Conservation (phyloP, 2,888 invertebrate genomes). For the Monochamus alternatus region DNA sequence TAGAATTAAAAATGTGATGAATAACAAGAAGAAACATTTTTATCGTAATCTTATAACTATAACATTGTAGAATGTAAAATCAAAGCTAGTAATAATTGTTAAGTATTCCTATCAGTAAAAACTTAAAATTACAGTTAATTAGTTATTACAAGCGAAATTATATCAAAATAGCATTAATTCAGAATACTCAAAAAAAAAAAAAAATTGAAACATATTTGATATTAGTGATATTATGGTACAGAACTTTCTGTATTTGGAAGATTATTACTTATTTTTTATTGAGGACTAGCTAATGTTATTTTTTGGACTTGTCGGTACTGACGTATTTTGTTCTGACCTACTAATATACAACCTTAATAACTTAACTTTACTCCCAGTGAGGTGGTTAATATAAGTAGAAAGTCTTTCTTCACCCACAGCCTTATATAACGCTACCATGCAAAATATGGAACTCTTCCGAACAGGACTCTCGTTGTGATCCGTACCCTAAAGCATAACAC, state of each 20-base stretch:
- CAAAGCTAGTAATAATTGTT: slow-evolving; percentile 27
- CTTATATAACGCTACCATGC: slow-evolving; percentile 95
- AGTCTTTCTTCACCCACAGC: slow-evolving; percentile 90
- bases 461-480: slow-evolving; percentile 94
- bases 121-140: slow-evolving; percentile 31
- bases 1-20: slow-evolving; percentile 29
- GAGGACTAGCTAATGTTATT: slow-evolving; percentile 52
- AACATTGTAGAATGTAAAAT: slow-evolving; percentile 18
- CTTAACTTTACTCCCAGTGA: slow-evolving; percentile 93
- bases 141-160: slow-evolving; percentile 30
- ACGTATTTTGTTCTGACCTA: slow-evolving; percentile 73
- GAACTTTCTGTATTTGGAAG: slow-evolving; percentile 31
- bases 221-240: slow-evolving; percentile 36
- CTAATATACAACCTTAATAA: slow-evolving; percentile 86
- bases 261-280: slow-evolving; percentile 25
- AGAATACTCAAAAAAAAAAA: slow-evolving; percentile 29
- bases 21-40: slow-evolving; percentile 20
- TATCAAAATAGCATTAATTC: slow-evolving; percentile 26
- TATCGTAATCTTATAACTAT: background rate
- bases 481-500: slow-evolving; percentile 78
- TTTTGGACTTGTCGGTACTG: slow-evolving; percentile 71
- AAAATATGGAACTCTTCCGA: slow-evolving; percentile 96
- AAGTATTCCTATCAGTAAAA: slow-evolving; percentile 27
- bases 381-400: slow-evolving; percentile 84
- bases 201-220: slow-evolving; percentile 9